A percentile compares a stretch with the other conserved stretches of the same genome.
Conservation (phyloP, 2,113 vertebrate genomes). For the Gymnarchus niloticus region DNA sequence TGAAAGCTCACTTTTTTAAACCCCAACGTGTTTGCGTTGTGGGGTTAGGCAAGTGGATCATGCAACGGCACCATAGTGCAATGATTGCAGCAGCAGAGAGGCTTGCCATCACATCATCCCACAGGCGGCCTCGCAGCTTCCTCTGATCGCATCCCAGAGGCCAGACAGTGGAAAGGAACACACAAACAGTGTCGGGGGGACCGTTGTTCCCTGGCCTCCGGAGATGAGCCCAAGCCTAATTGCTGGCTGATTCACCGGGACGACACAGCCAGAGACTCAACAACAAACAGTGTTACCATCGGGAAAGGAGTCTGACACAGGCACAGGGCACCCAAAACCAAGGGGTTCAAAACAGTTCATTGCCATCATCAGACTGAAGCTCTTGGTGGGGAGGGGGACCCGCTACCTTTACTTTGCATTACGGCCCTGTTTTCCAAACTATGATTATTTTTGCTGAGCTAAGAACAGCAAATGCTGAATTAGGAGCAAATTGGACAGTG, state of each 20-base stretch:
- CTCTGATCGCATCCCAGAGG: conserved; percentile 45
- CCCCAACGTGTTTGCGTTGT: not conserved
- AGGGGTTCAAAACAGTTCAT: no score
- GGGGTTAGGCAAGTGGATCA: not conserved
- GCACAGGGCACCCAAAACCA: not conserved
- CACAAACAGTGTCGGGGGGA: conserved; percentile 33
- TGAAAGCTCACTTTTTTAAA: not conserved
- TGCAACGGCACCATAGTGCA: not conserved
- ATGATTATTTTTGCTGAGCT: not conserved
- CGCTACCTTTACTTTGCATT: no score
- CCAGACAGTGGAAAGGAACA: conserved; percentile 49
- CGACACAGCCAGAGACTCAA: conserved; percentile 32
- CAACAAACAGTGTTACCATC: conserved; percentile 32
- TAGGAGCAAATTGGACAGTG: not conserved
- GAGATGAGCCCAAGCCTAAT: conserved; percentile 29
- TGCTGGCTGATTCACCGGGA: conserved; percentile 40
- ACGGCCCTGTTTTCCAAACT: not conserved
- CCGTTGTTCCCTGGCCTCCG: conserved; percentile 15
- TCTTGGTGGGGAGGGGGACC: no score
- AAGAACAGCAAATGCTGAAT: not conserved
- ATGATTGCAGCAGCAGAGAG: conserved; percentile 22
- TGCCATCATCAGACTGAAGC: no score
- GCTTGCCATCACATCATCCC: not conserved
- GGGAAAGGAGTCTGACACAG: not conserved
- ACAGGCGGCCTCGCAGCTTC: conserved; percentile 28